Conservation (phyloP, 64 coral and sea anemone species). For the Porites australiensis region DNA sequence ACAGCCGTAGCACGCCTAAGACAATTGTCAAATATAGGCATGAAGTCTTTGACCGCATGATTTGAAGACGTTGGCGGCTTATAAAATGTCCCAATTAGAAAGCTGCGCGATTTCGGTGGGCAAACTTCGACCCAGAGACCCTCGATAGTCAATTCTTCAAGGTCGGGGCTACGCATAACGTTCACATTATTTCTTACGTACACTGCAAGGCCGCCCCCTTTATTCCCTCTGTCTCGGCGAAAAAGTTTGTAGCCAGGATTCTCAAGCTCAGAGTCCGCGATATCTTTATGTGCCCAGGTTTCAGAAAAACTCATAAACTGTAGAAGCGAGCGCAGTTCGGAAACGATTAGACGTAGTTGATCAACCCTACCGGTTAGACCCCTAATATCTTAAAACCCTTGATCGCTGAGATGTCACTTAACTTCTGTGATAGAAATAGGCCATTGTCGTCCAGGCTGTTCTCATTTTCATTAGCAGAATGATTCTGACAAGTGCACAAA, state of each 20-base stretch:
- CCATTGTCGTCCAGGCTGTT: background rate
- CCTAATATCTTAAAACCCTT: constrained; percentile 32
- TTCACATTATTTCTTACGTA: constrained; percentile 34
- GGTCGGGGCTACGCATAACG: constrained; percentile 26
- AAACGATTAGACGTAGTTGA: constrained; percentile 25
- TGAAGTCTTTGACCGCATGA: constrained; percentile 13
- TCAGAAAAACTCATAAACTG: constrained; percentile 45
- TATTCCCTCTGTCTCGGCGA: constrained; percentile 1
- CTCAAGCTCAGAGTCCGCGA: constrained; percentile 30
- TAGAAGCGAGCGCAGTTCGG: constrained; percentile 1
- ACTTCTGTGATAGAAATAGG: background rate
- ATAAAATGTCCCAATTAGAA: constrained; percentile 53
- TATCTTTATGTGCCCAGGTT: constrained; percentile 33
- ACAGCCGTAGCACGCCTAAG: background rate
- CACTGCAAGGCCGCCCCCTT: constrained; percentile 46
- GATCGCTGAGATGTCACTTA: background rate
- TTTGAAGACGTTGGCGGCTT: constrained; percentile 28
- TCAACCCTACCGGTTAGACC: constrained; percentile 32
- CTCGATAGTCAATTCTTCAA: constrained; percentile 11
- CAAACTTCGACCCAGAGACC: constrained; percentile 31
- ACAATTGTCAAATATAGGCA: constrained; percentile 24
- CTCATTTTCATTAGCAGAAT: constrained; percentile 4
- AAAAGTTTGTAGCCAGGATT: constrained; percentile 54
- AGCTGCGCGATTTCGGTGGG: constrained; percentile 14
- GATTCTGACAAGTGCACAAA: constrained; percentile 19